Evolutionary conservation across 2,888 invertebrate genomes (phyloP).

Genomic region (Callinectes sapidus): DNA sequence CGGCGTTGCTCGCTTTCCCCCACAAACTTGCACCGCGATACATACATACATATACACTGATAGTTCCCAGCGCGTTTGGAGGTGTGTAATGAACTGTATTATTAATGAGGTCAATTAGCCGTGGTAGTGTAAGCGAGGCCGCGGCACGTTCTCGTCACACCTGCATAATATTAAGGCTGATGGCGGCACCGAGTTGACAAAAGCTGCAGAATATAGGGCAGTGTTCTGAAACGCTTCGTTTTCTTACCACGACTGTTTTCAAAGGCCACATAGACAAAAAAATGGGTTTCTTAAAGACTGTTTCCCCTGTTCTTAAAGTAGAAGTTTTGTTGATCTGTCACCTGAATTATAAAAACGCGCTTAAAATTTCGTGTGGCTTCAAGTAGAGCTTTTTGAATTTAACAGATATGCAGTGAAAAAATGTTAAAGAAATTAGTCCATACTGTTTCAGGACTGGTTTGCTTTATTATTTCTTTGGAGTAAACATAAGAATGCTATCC

Average conservation of each 20-base stretch:
- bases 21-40: background rate
- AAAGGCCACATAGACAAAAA: no score
- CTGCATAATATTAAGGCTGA: background rate
- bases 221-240: background rate
- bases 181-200: background rate
- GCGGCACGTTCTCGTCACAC: conserved; percentile 13
- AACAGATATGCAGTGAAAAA: no score
- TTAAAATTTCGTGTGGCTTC: no score
- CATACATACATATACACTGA: background rate
- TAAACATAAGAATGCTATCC: background rate
- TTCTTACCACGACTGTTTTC: background rate
- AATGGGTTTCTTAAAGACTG: no score
- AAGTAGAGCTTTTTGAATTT: no score
- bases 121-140: conserved; percentile 11
- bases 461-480: background rate
- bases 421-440: no score
- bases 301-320: background rate
- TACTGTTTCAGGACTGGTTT: background rate
- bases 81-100: background rate
- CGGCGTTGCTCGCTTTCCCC: background rate
- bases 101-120: conserved; percentile 27
- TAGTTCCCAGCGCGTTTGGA: background rate
- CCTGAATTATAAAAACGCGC: background rate
- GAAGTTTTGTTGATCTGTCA: background rate
- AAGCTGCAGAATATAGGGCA: background rate